These are phyloP conservation scores for Hybognathus amarus DNA, from an alignment of 2,797 vertebrate species.

Conservation along the genomic window DNA sequence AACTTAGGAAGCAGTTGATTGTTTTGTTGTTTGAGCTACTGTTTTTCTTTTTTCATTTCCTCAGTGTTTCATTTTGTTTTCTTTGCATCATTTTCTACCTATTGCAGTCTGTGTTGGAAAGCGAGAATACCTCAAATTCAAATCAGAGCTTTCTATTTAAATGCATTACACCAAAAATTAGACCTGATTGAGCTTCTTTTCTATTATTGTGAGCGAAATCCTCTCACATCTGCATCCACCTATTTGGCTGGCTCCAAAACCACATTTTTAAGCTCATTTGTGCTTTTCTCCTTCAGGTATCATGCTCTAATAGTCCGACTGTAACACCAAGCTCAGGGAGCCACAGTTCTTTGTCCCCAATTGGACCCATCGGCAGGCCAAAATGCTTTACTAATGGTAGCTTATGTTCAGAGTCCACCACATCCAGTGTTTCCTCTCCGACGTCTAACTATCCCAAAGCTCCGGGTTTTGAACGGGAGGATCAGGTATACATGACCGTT, in stretches of 20 bases:
- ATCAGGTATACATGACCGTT: conserved; percentile 82
- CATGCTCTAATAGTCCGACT: conserved; percentile 85
- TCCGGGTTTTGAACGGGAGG: conserved; percentile 88
- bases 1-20: conserved; percentile 28
- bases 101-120: conserved; percentile 50
- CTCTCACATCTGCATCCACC: conserved; percentile 15
- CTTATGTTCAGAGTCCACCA: conserved; percentile 84
- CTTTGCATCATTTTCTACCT: conserved; percentile 22
- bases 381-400: conserved; percentile 84
- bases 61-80: conserved; percentile 18
- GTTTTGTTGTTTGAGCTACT: neutral
- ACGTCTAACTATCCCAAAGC: conserved; percentile 87
- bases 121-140: conserved; percentile 30
- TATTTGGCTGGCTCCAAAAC: conserved; percentile 51
- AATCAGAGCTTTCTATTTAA: neutral
- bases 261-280: conserved; percentile 70
- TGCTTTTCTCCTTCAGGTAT: conserved; percentile 83
- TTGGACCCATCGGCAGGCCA: conserved; percentile 83
- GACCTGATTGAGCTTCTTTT: neutral
- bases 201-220: neutral
- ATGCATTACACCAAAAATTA: neutral
- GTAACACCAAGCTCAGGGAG: conserved; percentile 86
- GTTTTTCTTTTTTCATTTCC: conserved; percentile 6
- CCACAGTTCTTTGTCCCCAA: conserved; percentile 86
- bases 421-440: conserved; percentile 83